These are phyloP conservation scores for Adineta ricciae DNA, from an alignment of 2,888 invertebrate genomes.

Conservation along the genomic window DNA sequence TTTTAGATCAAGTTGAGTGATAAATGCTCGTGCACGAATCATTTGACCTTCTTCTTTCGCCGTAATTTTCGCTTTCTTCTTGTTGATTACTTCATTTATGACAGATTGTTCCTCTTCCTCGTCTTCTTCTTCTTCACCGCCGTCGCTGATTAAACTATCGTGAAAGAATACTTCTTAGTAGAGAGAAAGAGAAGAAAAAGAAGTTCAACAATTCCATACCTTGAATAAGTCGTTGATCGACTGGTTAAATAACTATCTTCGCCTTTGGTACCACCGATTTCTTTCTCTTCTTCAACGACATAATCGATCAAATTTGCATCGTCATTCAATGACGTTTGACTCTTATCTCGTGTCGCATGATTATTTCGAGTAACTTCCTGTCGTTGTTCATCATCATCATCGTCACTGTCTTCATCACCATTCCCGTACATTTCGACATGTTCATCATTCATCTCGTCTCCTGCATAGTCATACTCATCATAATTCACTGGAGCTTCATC, in stretches of 20 bases:
- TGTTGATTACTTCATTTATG: not conserved
- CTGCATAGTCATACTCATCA: constrained; percentile 3
- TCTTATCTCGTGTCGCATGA: not conserved
- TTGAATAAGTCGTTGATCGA: not conserved
- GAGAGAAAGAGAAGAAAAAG: not conserved
- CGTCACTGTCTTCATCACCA: not conserved
- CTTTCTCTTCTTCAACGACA: constrained; percentile 14
- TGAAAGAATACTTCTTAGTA: not conserved
- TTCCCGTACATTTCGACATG: not conserved
- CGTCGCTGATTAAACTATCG: not conserved
- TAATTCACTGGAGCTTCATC: not conserved
- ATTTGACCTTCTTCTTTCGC: constrained; percentile 28
- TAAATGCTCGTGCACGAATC: constrained; percentile 26
- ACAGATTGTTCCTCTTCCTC: not conserved
- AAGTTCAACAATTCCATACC: not conserved
- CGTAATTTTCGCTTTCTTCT: not conserved
- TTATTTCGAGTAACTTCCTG: not conserved
- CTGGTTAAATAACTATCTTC: not conserved
- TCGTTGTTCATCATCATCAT: not conserved
- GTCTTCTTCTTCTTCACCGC: not conserved
- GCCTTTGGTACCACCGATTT: constrained; percentile 11
- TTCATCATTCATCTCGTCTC: not conserved
- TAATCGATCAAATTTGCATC: constrained; percentile 14
- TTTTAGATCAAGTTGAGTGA: constrained; percentile 26
- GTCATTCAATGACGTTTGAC: not conserved